Evolutionary conservation across 1,140 invertebrate species (phyloP).

Genomic region (Drosophila erecta): DNA sequence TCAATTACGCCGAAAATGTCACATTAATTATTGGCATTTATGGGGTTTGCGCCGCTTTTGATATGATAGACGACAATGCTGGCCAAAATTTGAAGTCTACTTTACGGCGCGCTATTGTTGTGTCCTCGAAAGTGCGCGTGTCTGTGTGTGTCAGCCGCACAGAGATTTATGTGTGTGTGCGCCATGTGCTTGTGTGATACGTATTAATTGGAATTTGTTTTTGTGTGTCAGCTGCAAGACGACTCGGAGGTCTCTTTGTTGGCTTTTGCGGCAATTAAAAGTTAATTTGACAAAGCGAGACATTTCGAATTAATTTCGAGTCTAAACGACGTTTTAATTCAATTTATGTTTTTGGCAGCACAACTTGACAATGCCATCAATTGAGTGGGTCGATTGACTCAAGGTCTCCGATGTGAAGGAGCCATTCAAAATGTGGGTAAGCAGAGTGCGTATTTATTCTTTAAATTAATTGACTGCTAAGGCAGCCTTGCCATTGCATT

Average conservation of each 20-base stretch:
- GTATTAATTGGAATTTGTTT: slow-evolving; percentile 81
- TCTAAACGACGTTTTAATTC: slow-evolving; percentile 70
- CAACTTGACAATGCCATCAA: slow-evolving; percentile 30
- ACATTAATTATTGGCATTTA: slow-evolving; percentile 83
- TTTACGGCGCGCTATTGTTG: slow-evolving; percentile 53
- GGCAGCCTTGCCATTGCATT: not conserved
- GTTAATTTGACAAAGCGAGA: slow-evolving; percentile 82
- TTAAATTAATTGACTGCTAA: slow-evolving; percentile 24
- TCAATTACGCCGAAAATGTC: slow-evolving; percentile 80
- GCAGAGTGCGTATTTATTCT: slow-evolving; percentile 1
- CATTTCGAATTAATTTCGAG: slow-evolving; percentile 77
- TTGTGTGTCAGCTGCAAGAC: slow-evolving; percentile 72
- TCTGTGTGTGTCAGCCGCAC: slow-evolving; percentile 50
- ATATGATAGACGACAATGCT: slow-evolving; percentile 71
- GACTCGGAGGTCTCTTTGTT: slow-evolving; percentile 27
- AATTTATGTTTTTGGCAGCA: slow-evolving; percentile 67
- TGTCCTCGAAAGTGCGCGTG: slow-evolving; percentile 47
- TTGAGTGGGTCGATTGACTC: slow-evolving; percentile 24
- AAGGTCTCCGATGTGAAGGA: slow-evolving; percentile 2
- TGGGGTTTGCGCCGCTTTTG: slow-evolving; percentile 76
- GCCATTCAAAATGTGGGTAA: slow-evolving; percentile 1
- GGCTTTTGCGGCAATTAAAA: slow-evolving; percentile 75
- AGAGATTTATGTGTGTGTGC: slow-evolving; percentile 25
- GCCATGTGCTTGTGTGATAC: slow-evolving; percentile 18
- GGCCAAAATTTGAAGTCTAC: slow-evolving; percentile 59